These are phyloP conservation scores for Stichopus chloronotus DNA, from an alignment of 35 echinoderm and acorn worm genomes.

Conservation along the genomic window DNA sequence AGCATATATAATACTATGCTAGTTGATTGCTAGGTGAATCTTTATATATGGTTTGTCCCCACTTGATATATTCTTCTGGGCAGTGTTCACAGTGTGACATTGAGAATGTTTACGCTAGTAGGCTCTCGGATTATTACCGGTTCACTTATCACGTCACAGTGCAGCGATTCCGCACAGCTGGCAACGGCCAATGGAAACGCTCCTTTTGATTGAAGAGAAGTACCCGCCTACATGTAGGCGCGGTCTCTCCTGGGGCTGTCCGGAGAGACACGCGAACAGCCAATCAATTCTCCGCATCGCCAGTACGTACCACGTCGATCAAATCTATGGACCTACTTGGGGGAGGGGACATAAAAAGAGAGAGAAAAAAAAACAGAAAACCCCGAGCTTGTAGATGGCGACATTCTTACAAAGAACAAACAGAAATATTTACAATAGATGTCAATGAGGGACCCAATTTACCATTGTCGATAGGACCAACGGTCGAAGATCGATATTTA, in stretches of 20 bases:
- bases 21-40: neutral
- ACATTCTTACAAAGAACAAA: neutral
- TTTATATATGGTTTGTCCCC: neutral
- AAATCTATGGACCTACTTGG: neutral
- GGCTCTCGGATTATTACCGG: slow-evolving; percentile 39
- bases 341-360: no score
- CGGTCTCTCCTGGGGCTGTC: neutral
- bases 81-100: slow-evolving; percentile 19
- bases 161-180: slow-evolving; percentile 68
- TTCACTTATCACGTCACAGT: slow-evolving; percentile 54
- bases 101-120: slow-evolving; percentile 51
- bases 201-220: slow-evolving; percentile 69
- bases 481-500: slow-evolving; percentile 24
- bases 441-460: neutral
- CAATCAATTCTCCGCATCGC: slow-evolving; percentile 13
- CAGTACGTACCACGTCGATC: neutral
- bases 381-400: neutral
- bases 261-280: neutral
- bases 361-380: neutral
- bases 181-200: slow-evolving; percentile 76
- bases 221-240: slow-evolving; percentile 30
- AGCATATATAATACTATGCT: neutral
- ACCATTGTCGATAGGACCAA: neutral
- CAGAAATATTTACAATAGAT: slow-evolving; percentile 28
- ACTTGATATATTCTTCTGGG: neutral